phyloP scores from a whole-genome alignment of 2,888 invertebrate species.

The Villa cingulata region DNA sequence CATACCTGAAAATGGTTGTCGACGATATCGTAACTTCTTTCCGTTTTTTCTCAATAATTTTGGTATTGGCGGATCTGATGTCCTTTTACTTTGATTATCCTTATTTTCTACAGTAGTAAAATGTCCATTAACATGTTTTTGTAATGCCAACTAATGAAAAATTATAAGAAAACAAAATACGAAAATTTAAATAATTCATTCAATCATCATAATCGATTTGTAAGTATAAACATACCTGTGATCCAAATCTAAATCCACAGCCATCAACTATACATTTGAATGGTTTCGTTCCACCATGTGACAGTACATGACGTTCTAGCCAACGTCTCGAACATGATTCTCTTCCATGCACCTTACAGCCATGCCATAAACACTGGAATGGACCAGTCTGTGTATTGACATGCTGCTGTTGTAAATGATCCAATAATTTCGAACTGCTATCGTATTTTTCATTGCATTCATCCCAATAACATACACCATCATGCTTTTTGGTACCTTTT shows the following conservation, averaged over 20 bases:
- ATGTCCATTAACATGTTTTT: slow-evolving; percentile 88
- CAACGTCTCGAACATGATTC: slow-evolving; percentile 85
- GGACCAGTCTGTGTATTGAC: slow-evolving; percentile 76
- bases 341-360: slow-evolving; percentile 87
- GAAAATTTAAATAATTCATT: background rate
- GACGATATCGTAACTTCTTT: slow-evolving; percentile 72
- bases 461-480: slow-evolving; percentile 63
- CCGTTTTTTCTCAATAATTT: slow-evolving; percentile 77
- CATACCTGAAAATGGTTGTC: slow-evolving; percentile 81
- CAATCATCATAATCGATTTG: background rate
- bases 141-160: slow-evolving; percentile 45
- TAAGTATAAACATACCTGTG: slow-evolving; percentile 48
- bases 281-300: slow-evolving; percentile 85
- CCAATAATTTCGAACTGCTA: slow-evolving; percentile 65
- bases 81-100: slow-evolving; percentile 48
- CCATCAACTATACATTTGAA: slow-evolving; percentile 92
- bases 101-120: slow-evolving; percentile 49
- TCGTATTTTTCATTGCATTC: slow-evolving; percentile 68
- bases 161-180: background rate
- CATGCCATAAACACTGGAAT: slow-evolving; percentile 84
- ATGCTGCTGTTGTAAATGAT: slow-evolving; percentile 76
- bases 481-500: slow-evolving; percentile 34
- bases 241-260: slow-evolving; percentile 76
- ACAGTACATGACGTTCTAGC: slow-evolving; percentile 83
- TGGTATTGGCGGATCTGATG: slow-evolving; percentile 57